These are phyloP conservation scores for Panthera uncia DNA, from an alignment of 2,113 vertebrate species.

Conservation along the genomic window DNA sequence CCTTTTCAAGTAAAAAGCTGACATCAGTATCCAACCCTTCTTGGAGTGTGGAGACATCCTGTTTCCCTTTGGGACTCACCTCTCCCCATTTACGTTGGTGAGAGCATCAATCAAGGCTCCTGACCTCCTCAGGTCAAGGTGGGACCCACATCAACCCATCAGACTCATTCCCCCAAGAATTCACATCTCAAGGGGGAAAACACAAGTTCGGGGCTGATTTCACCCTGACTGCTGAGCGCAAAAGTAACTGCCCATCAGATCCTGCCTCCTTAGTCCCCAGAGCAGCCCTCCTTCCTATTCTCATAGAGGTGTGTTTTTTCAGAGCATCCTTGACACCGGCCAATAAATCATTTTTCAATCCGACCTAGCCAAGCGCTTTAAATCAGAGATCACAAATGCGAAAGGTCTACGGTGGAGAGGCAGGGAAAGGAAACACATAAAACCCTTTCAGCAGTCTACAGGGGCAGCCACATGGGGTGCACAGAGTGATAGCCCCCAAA, in stretches of 20 bases:
- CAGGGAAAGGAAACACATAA: neutral
- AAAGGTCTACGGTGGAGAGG: neutral
- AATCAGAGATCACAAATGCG: neutral
- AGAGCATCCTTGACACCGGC: neutral
- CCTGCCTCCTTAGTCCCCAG: neutral
- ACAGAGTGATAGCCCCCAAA: neutral
- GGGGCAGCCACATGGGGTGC: too few species aligned
- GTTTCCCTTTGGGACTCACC: neutral
- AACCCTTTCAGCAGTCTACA: neutral
- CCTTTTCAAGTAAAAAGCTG: neutral
- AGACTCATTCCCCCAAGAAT: neutral
- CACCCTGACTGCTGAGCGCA: neutral
- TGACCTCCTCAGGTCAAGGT: neutral
- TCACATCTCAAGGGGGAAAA: neutral
- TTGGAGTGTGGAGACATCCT: neutral
- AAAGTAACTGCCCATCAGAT: neutral
- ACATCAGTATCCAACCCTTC: neutral
- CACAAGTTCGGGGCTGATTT: neutral
- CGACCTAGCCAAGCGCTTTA: neutral
- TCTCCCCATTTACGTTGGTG: neutral
- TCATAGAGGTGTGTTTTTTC: neutral
- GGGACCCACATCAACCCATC: neutral
- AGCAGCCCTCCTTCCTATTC: neutral
- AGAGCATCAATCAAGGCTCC: neutral
- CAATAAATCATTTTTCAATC: neutral